Conservation (phyloP, 2,888 invertebrate genomes). For the Drosophila leonis region DNA sequence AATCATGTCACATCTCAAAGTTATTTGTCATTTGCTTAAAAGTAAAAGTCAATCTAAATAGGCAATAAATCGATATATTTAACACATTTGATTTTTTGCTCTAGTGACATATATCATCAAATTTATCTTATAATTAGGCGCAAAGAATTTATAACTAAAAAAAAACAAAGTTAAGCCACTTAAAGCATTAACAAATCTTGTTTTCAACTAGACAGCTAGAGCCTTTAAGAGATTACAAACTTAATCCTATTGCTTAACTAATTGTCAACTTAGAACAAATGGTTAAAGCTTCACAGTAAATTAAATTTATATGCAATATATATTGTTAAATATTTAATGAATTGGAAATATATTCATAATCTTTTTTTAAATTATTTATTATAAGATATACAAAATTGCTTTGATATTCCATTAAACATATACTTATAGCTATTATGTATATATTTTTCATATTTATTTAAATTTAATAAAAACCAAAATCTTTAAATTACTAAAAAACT, state of each 20-base stretch:
- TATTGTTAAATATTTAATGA: background rate
- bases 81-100: conserved; percentile 4
- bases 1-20: conserved; percentile 19
- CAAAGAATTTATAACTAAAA: conserved; percentile 5
- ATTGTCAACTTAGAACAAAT: background rate
- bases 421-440: too few relatives aligned
- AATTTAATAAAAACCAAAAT: background rate
- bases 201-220: background rate
- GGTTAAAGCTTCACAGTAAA: background rate
- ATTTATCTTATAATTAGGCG: conserved; percentile 4
- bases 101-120: conserved; percentile 20
- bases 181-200: background rate
- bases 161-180: background rate
- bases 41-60: conserved; percentile 41
- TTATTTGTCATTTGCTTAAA: conserved; percentile 20
- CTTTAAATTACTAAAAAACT: background rate
- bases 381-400: too few relatives aligned
- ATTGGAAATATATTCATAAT: too few relatives aligned
- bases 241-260: background rate
- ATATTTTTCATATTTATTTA: background rate
- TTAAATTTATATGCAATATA: background rate
- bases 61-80: background rate
- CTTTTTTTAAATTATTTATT: too few relatives aligned
- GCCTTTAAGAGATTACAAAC: background rate
- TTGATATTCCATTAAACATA: too few relatives aligned